Evolutionary conservation across 2,113 vertebrate genomes (phyloP), one percentile per base, ranked within the genome.

Genomic region (Alexandromys fortis): DNA sequence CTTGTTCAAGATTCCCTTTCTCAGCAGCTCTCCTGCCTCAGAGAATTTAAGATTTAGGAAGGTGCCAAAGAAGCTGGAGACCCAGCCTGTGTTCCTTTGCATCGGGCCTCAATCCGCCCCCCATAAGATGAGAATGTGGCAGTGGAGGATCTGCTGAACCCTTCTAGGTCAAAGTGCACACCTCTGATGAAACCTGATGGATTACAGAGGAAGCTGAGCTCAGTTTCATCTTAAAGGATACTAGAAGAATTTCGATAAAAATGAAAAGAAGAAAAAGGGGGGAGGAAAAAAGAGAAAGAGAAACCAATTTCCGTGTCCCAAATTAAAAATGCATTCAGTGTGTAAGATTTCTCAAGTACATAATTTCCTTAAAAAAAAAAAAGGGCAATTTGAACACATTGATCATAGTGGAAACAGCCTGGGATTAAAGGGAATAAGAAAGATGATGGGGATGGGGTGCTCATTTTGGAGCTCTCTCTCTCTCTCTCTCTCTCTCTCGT

Each of bases 251-350:
- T 89, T 11, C 22, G 35, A 65, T 24, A 47, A 89, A 79, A 61
- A 81, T 26, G 16, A 82, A 79, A 75, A 63, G 58, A 65, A 89
- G 11, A 47, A 83, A 11, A 55, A 52, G 19, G 4, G 1, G 10
- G 5, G 21, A 11, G 28, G 5, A 0, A 22, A 28, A 28, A 45
- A 19, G 42, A 21, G 63, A 13, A 86, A 22, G 30, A 19, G 88
- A 65, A 89, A 76, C 67, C 1, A 12, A 90, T 87, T 91, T 89
- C 61, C 22, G 22, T 38, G 33, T 72, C 77, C 33, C 72, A 75
- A 86, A 75, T 89, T 85, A 77, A 95, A 96, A 91, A 89, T n/a
- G 19, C 17, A 68, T 55, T 94, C 42, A 76, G 61, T 55, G 70
- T 63, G 68, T 73, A 78, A 91, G 26, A 79, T 90, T 75, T 83